Evolutionary conservation across 2,113 vertebrate species (phyloP).

Genomic region (Passer domesticus): DNA sequence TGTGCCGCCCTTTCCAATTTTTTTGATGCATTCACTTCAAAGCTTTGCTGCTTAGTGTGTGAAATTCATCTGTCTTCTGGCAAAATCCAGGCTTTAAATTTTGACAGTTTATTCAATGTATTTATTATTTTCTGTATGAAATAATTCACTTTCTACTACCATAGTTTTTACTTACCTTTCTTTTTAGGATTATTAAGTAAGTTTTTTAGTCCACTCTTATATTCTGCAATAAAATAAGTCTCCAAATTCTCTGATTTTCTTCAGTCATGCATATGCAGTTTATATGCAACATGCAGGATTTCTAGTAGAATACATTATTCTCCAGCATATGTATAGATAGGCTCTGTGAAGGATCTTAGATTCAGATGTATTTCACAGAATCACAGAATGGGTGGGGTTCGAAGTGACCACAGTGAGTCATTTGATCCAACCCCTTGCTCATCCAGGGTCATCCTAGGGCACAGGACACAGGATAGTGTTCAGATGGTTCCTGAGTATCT

Average conservation of each 20-base stretch:
- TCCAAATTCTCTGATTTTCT: background rate
- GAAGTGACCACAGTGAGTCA: background rate
- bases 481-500: background rate
- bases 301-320: background rate
- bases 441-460: no score
- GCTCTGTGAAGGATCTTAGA: background rate
- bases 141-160: background rate
- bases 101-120: background rate
- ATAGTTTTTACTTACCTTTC: background rate
- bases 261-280: rapidly evolving
- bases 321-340: background rate
- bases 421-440: background rate
- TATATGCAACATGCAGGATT: background rate
- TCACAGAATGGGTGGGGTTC: background rate
- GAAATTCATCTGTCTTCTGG: constrained; percentile 14
- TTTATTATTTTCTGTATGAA: background rate
- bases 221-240: background rate
- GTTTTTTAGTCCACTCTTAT: background rate
- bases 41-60: background rate
- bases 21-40: constrained; percentile 6
- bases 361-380: background rate
- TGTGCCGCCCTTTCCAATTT: background rate
- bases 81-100: background rate
- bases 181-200: background rate
- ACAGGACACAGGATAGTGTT: no score